Evolutionary conservation across 2,888 invertebrate species (phyloP).

Genomic region (Neoaliturus tenellus): DNA sequence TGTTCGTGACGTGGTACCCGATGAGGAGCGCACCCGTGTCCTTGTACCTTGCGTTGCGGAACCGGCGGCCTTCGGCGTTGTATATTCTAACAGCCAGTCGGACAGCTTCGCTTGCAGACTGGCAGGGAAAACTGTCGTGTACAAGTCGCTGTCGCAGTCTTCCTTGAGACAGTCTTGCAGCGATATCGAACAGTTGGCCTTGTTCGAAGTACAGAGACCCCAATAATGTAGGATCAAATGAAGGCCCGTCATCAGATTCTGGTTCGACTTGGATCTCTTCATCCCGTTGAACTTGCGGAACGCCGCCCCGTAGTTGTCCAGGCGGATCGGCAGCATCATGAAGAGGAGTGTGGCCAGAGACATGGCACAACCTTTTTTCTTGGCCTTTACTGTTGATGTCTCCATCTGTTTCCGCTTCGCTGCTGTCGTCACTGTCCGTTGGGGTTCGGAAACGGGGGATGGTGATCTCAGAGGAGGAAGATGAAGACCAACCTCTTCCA

Average conservation of each 20-base stretch:
- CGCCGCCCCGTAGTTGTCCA: background rate
- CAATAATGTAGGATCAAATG: slow-evolving; percentile 9
- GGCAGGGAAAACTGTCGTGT: background rate
- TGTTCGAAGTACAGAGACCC: background rate
- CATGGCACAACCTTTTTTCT: background rate
- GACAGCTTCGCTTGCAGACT: background rate
- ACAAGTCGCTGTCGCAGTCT: background rate
- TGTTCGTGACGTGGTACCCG: background rate
- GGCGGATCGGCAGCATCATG: background rate
- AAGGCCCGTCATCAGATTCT: background rate
- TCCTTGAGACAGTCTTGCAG: background rate
- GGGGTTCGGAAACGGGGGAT: background rate
- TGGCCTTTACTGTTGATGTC: background rate
- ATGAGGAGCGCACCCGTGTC: background rate
- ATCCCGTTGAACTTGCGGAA: background rate
- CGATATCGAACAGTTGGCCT: background rate
- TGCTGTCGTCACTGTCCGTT: background rate
- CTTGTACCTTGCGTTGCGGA: background rate
- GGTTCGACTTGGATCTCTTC: background rate
- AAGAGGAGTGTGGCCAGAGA: background rate
- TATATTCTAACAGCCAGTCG: slow-evolving; percentile 9
- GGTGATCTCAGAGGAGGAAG: background rate
- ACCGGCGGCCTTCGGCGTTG: background rate
- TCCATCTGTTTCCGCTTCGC: background rate
- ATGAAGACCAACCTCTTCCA: background rate